A percentile compares a stretch with the other conserved stretches of the same genome.
Conservation (phyloP, 2,797 vertebrate genomes). For the Catamblyrhynchus diadema region DNA sequence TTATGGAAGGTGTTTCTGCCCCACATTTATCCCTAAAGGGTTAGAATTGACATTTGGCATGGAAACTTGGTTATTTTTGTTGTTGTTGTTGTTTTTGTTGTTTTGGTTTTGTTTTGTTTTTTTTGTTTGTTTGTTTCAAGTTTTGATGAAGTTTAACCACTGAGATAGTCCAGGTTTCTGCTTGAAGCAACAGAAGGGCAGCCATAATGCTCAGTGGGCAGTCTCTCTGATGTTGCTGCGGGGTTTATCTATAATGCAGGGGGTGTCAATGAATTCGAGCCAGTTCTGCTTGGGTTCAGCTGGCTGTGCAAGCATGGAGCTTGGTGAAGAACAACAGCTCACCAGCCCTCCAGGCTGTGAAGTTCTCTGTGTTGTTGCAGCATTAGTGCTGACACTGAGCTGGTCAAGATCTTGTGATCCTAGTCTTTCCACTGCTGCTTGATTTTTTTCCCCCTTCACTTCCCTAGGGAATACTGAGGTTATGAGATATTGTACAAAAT, state of each 20-base stretch:
- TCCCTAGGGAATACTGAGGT: neutral
- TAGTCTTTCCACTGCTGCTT: neutral
- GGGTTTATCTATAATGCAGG: neutral
- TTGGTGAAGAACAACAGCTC: neutral
- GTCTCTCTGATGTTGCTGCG: neutral
- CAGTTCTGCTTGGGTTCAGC: neutral
- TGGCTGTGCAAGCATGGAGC: neutral
- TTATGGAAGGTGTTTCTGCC: neutral
- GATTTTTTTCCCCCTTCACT: neutral
- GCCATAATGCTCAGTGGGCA: neutral
- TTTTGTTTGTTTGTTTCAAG: neutral
- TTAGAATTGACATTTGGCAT: neutral
- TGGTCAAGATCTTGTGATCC: neutral
- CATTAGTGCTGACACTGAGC: neutral
- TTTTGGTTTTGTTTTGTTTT: neutral
- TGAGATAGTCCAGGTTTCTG: neutral
- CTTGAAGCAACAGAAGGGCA: neutral
- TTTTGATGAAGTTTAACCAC: neutral
- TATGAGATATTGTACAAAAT: neutral
- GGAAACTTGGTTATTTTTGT: neutral
- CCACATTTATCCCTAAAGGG: neutral
- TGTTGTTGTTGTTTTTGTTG: neutral
- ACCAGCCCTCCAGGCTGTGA: neutral
- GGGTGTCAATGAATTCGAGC: neutral
- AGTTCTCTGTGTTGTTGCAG: neutral